Evolutionary conservation across 2,888 invertebrate species (phyloP), one percentile per base, ranked within the genome.

Genomic region (Pteria penguin): DNA sequence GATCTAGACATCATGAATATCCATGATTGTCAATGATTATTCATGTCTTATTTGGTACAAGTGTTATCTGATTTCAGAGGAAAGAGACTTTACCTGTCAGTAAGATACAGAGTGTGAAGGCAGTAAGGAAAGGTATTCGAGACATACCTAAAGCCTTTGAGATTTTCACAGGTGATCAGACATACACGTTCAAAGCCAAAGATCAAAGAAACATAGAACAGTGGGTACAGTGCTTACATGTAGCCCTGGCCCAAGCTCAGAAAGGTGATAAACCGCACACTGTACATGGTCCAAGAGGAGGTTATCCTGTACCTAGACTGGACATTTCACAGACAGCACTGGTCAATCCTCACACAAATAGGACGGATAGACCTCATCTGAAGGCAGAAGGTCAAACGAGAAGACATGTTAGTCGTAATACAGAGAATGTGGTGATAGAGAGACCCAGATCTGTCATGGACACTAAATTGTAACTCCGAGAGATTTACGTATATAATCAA

Each of bases 81-180:
- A 90, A 90, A 78, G 96, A 96, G 77, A 93, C 93, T 2, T 96
- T 98, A 84, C 97, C 97, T 91, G 95, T 98, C 22, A 96, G 97
- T 92, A 97, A 97, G 93, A 97, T 98, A 82, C 95, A 97, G 18
- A 97, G 97, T 52, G 98, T 98, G n/a, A 96, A 97, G 89, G 97
- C 98, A 14, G 96, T 97, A 0, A 94, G 97, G 66, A 96, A 97
- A 70, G 96, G 97, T 11, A 92, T 92, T 61, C 94, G 97, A 70
- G 97, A 97, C 93, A 97, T 98, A 87, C 97, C 98, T 27, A 97
- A 97, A 92, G 97, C 97, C 0, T 98, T 98, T 93, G 98, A 98
- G 94, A 98, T 98, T 87, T 98, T 98, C 93, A 98, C 98, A 0
- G 92, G 93, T 27, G 92, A 93, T 74, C 97, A 97, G 92, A 97